These are phyloP conservation scores for Leptopilina drosophilae DNA, from an alignment of 2,888 invertebrate species.

Conservation along the genomic window DNA sequence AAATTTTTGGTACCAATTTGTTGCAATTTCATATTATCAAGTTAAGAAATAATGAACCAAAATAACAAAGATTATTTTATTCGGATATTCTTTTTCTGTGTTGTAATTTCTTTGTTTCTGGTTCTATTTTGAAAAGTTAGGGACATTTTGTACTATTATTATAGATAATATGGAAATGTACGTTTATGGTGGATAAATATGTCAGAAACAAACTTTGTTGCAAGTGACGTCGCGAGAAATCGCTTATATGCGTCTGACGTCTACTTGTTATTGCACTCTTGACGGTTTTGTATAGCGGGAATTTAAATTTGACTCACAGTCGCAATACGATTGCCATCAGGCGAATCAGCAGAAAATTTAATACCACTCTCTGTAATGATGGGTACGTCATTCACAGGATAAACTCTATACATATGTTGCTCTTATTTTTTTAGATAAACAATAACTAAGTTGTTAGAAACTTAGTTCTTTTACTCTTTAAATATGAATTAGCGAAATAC, in stretches of 20 bases:
- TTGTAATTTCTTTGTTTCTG: too few relatives aligned
- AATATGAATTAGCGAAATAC: too few relatives aligned
- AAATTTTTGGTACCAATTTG: too few relatives aligned
- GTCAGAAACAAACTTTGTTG: constrained; percentile 21
- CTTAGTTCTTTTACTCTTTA: too few relatives aligned
- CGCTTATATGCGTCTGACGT: constrained; percentile 20
- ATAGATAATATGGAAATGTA: too few relatives aligned
- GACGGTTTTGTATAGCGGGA: neutral
- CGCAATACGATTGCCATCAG: neutral
- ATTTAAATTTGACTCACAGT: constrained; percentile 32
- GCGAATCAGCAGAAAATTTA: constrained; percentile 19
- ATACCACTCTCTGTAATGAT: constrained; percentile 15
- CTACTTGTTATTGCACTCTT: neutral
- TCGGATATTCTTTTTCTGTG: too few relatives aligned
- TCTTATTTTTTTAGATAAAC: neutral
- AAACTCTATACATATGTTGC: neutral
- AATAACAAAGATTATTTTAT: too few relatives aligned
- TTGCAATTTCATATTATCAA: too few relatives aligned
- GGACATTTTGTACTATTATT: too few relatives aligned
- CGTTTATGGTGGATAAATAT: constrained; percentile 10
- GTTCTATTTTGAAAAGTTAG: too few relatives aligned
- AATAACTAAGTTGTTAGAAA: too few relatives aligned
- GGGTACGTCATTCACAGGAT: constrained; percentile 23
- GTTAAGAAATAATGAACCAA: too few relatives aligned
- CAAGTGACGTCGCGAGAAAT: constrained; percentile 12